phyloP scores from a whole-genome alignment of 2,113 vertebrate species.

The Neogobius melanostomus region DNA sequence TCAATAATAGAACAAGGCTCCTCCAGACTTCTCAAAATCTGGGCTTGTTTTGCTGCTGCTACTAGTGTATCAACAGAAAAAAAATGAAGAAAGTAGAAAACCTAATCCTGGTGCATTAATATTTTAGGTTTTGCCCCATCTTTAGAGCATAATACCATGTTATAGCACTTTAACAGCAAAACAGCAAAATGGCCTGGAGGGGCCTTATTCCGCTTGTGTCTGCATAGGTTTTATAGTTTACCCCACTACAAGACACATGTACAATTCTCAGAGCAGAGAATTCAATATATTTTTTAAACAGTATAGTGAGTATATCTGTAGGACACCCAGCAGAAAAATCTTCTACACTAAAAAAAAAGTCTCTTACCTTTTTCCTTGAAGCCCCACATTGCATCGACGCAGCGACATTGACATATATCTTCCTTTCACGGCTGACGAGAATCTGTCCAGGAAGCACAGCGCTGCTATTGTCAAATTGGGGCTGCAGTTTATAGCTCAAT shows the following conservation, averaged over 20 bases:
- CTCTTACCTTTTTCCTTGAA: background rate
- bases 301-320: background rate
- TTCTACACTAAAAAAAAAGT: background rate
- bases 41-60: background rate
- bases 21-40: background rate
- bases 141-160: too few species aligned
- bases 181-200: too few species aligned
- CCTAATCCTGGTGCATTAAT: background rate
- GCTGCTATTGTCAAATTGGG: constrained; percentile 57
- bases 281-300: background rate
- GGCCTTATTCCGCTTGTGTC: too few species aligned
- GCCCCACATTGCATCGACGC: constrained; percentile 14
- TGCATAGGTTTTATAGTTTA: too few species aligned
- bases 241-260: too few species aligned
- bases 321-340: too few species aligned
- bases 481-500: constrained; percentile 70
- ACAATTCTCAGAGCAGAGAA: too few species aligned
- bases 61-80: background rate
- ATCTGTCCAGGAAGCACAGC: constrained; percentile 57
- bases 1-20: constrained; percentile 11
- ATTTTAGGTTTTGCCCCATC: background rate
- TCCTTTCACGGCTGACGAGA: constrained; percentile 47
- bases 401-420: constrained; percentile 40
- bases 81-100: background rate
- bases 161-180: too few species aligned